phyloP scores from a whole-genome alignment of 2,113 vertebrate species.

The Martes martes region DNA sequence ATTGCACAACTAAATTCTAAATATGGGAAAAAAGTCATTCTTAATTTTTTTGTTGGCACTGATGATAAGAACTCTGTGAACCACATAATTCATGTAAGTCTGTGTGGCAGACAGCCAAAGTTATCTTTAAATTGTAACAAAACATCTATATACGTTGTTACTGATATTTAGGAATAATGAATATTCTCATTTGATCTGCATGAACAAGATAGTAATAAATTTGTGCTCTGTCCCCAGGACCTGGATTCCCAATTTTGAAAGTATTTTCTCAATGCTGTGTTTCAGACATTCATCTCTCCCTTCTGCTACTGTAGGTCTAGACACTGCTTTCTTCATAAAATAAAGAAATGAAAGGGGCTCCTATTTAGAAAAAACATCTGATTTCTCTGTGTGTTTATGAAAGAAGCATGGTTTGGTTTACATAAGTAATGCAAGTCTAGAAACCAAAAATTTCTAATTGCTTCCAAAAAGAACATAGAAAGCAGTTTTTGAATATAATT shows the following conservation, averaged over 20 bases:
- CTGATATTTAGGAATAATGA: not conserved
- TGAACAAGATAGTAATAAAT: not conserved
- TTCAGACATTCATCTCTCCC: not conserved
- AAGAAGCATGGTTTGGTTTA: not conserved
- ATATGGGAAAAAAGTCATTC: conserved; percentile 91
- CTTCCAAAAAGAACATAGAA: not conserved
- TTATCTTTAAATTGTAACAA: not conserved
- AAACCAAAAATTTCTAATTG: not conserved
- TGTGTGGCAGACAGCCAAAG: not conserved
- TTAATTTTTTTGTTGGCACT: conserved; percentile 93
- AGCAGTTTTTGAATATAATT: not conserved
- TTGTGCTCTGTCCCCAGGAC: not conserved
- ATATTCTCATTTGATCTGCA: not conserved
- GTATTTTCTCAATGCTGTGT: not conserved
- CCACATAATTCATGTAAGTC: conserved; percentile 95
- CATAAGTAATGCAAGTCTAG: not conserved
- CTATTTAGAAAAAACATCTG: not conserved
- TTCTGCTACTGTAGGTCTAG: not conserved
- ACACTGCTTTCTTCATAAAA: not conserved
- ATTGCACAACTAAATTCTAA: conserved; percentile 90
- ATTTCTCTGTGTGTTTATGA: not conserved
- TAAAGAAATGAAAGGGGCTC: not conserved
- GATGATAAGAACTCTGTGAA: conserved; percentile 93
- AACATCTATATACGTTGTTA: not conserved
- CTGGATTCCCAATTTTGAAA: not conserved